A percentile compares a stretch with the other conserved stretches of the same genome.
Conservation (phyloP, 1,140 invertebrate genomes). For the Rhopalosiphum padi region DNA sequence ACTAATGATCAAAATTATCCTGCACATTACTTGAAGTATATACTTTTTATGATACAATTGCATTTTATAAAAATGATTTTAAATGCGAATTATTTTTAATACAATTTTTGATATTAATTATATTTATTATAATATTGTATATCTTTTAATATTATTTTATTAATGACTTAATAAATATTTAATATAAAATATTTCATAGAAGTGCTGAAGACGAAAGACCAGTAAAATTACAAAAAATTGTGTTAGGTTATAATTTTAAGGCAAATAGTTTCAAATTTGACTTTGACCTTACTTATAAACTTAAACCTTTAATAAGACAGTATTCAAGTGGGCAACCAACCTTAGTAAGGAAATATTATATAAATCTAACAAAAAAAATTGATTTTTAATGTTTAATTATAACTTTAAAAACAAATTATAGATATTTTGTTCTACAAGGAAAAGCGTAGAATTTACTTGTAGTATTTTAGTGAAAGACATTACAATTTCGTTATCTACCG, state of each 20-base stretch:
- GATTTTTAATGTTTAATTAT: background rate
- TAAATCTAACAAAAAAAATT: background rate
- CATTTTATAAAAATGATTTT: background rate
- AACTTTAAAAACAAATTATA: constrained; percentile 61
- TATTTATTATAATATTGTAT: background rate
- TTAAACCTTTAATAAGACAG: constrained; percentile 72
- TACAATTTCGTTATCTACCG: constrained; percentile 67
- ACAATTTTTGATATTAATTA: background rate
- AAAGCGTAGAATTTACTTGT: constrained; percentile 74
- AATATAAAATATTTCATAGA: constrained; percentile 63
- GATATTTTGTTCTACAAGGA: constrained; percentile 82
- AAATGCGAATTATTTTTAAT: background rate
- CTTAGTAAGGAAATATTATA: constrained; percentile 67
- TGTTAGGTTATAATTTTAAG: constrained; percentile 71
- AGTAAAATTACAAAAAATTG: constrained; percentile 75
- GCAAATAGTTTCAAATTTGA: constrained; percentile 78
- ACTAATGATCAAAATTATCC: constrained; percentile 63
- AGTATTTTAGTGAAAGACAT: constrained; percentile 70
- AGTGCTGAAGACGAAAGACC: constrained; percentile 76
- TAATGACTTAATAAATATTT: background rate
- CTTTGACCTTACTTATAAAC: constrained; percentile 76
- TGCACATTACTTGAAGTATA: constrained; percentile 67
- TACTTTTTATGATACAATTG: constrained; percentile 50
- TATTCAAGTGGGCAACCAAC: constrained; percentile 78
- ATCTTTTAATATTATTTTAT: background rate